Evolutionary conservation across 2,113 vertebrate species (phyloP).

Genomic region (Ameiurus melas): DNA sequence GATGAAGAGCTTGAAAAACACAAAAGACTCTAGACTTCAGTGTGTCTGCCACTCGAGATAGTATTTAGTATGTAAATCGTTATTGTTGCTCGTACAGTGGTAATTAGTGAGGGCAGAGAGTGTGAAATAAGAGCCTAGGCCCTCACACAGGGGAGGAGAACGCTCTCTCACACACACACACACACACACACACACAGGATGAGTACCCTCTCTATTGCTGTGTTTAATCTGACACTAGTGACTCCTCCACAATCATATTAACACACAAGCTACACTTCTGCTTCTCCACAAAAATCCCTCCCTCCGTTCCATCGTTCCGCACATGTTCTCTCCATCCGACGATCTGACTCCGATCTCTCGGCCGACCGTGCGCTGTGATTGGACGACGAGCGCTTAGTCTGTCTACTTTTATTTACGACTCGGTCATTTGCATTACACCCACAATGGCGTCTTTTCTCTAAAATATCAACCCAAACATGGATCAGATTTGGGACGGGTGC

Average conservation of each 20-base stretch:
- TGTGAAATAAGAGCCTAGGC: conserved; percentile 62
- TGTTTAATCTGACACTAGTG: conserved; percentile 20
- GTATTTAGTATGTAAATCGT: conserved; percentile 55
- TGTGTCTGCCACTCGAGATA: conserved; percentile 63
- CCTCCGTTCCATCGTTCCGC: background rate
- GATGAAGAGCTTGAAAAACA: conserved; percentile 14
- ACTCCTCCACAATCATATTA: conserved; percentile 14
- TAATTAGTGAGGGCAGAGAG: conserved; percentile 68
- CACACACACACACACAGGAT: conserved; percentile 19
- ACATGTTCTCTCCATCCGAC: background rate
- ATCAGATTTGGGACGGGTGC: background rate
- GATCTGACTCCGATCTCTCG: background rate
- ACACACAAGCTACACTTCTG: background rate
- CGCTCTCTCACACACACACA: conserved; percentile 15
- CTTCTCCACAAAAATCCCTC: background rate
- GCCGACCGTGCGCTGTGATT: background rate
- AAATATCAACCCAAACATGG: background rate
- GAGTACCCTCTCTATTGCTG: conserved; percentile 1
- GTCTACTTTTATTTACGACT: too few relatives aligned
- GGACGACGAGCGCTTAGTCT: background rate
- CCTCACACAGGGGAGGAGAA: conserved; percentile 30
- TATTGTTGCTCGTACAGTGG: conserved; percentile 70
- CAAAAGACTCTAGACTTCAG: conserved; percentile 19
- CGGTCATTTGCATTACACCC: too few relatives aligned
- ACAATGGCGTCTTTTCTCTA: too few relatives aligned